phyloP scores from a whole-genome alignment of 2,797 vertebrate species.

The Cebuella pygmaea region DNA sequence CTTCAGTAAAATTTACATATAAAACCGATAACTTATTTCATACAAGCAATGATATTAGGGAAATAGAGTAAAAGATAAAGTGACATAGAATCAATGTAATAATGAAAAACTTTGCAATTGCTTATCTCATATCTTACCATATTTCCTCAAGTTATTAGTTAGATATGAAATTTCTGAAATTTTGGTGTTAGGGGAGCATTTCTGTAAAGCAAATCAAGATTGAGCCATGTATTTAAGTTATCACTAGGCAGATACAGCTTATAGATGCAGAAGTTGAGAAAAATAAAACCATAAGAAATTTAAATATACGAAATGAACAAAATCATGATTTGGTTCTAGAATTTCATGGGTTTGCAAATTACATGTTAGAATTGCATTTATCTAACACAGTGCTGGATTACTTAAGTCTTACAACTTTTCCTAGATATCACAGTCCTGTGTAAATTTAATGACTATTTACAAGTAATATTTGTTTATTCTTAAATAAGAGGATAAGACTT shows the following conservation, averaged over 20 bases:
- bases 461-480: conserved; percentile 24
- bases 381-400: not conserved
- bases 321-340: not conserved
- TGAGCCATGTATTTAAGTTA: not conserved
- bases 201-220: not conserved
- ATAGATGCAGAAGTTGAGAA: not conserved
- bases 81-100: not conserved
- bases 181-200: not conserved
- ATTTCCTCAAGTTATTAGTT: not conserved
- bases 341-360: not conserved
- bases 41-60: not conserved
- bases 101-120: not conserved
- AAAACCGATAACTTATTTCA: not conserved
- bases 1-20: not conserved
- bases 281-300: not conserved
- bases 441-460: not conserved
- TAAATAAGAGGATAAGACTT: conserved; percentile 10
- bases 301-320: not conserved
- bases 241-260: not conserved
- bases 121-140: not conserved
- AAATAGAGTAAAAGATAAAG: not conserved
- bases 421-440: not conserved
- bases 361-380: not conserved
- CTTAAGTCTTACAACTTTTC: not conserved
- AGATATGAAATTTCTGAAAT: not conserved